Percentiles rank a stretch among this genome's conserved stretches.
Evolutionary conservation across 2,797 vertebrate genomes (phyloP).

Genomic region (Fistularia tabacaria): DNA sequence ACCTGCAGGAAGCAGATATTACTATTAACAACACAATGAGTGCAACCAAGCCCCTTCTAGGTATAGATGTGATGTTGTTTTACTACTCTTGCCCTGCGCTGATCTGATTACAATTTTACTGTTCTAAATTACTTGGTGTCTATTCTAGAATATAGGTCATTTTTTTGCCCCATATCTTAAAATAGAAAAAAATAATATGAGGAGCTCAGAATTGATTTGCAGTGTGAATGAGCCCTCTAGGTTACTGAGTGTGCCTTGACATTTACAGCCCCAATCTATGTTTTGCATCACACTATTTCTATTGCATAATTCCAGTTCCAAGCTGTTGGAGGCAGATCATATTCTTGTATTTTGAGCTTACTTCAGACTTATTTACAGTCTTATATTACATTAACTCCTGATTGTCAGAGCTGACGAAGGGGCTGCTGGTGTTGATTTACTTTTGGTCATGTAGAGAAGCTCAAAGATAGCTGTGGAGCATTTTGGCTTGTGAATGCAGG

Average conservation of each 20-base stretch:
- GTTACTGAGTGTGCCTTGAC: too few species aligned
- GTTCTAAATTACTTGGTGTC: background rate
- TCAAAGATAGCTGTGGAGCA: slow-evolving; percentile 25
- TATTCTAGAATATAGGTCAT: slow-evolving; percentile 27
- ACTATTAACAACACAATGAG: slow-evolving; percentile 9
- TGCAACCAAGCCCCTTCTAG: background rate
- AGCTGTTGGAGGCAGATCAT: background rate
- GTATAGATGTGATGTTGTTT: background rate
- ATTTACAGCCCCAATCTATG: too few species aligned
- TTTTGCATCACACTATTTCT: too few species aligned
- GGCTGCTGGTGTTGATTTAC: slow-evolving; percentile 12
- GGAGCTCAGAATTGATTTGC: slow-evolving; percentile 17
- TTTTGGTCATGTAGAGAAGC: background rate
- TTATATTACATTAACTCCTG: slow-evolving; percentile 30
- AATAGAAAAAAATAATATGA: slow-evolving; percentile 19
- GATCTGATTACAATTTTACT: slow-evolving; percentile 3
- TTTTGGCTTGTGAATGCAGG: background rate
- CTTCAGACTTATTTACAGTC: slow-evolving; percentile 10
- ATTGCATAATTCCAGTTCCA: too few species aligned
- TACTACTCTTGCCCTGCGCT: background rate
- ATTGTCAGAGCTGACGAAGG: slow-evolving; percentile 34
- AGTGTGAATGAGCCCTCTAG: background rate
- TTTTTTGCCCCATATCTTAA: slow-evolving; percentile 15
- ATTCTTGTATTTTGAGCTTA: slow-evolving; percentile 10
- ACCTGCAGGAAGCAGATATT: slow-evolving; percentile 68